A percentile compares a stretch with the other conserved stretches of the same genome.
Conservation (phyloP, 1,140 invertebrate genomes). For the Berghia stephanieae region DNA sequence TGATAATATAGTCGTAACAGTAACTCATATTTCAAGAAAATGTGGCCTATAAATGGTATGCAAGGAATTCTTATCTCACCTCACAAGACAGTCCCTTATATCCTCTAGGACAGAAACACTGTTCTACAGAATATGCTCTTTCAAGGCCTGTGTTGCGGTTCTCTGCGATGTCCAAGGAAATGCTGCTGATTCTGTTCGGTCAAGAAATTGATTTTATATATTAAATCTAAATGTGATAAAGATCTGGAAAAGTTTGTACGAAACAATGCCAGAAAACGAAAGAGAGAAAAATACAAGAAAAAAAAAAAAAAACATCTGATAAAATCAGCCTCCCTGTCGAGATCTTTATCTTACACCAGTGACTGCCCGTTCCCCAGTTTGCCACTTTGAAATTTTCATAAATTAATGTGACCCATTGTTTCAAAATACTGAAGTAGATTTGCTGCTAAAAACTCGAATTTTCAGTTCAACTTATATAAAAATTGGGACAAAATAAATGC, state of each 20-base stretch:
- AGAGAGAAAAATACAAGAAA: neutral
- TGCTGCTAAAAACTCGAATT: no score
- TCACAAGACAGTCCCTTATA: conserved; percentile 85
- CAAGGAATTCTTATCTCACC: no score
- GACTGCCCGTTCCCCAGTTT: no score
- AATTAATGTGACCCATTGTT: no score
- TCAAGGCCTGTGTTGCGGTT: conserved; percentile 53
- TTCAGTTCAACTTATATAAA: no score
- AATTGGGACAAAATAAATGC: no score
- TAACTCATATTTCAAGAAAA: neutral
- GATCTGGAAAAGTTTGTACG: neutral
- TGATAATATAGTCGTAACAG: neutral
- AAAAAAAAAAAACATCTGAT: no score
- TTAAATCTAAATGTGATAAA: neutral
- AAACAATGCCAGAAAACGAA: neutral
- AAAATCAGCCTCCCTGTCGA: no score
- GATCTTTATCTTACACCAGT: no score
- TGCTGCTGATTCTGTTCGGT: conserved; percentile 57
- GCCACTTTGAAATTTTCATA: no score
- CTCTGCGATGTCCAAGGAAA: conserved; percentile 62
- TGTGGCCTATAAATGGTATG: no score
- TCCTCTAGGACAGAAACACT: conserved; percentile 86
- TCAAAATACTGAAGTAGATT: no score
- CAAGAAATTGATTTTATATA: neutral
- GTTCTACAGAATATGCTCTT: conserved; percentile 76